Conservation (phyloP, 37 sponge, comb jelly and placozoan species). For the Hormiphora californensis region DNA sequence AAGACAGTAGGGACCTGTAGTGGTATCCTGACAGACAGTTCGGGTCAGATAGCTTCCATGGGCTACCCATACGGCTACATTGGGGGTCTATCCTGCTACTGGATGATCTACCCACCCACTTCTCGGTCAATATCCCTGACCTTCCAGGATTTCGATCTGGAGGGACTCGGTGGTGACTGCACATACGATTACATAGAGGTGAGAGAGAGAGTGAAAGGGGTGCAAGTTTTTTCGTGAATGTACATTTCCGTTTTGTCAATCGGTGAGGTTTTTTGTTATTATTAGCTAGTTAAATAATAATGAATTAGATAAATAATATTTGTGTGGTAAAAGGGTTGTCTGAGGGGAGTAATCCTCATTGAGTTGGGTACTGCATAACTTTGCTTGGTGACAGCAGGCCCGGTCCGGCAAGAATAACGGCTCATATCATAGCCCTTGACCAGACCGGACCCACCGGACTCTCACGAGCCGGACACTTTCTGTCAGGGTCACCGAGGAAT, state of each 20-base stretch:
- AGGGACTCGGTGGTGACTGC: neutral
- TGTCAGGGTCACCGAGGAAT: constrained; percentile 27
- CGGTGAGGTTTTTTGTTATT: too few species aligned
- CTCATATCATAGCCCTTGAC: constrained; percentile 22
- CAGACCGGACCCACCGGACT: neutral
- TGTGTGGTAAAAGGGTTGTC: too few species aligned
- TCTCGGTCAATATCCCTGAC: neutral
- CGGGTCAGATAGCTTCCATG: neutral
- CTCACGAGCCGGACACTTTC: constrained; percentile 39
- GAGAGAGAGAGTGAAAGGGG: too few species aligned
- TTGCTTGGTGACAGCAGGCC: constrained; percentile 15
- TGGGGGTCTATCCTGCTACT: constrained; percentile 38
- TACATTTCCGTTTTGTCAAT: too few species aligned
- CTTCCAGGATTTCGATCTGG: constrained; percentile 35
- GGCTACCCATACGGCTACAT: constrained; percentile 34
- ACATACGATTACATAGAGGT: constrained; percentile 30
- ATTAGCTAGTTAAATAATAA: too few species aligned
- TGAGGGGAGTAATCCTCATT: constrained; percentile 55
- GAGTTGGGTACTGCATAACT: constrained; percentile 46
- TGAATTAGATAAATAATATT: too few species aligned
- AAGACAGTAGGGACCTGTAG: constrained; percentile 37
- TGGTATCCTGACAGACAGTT: neutral
- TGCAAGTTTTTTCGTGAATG: too few species aligned
- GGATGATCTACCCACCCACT: constrained; percentile 26
- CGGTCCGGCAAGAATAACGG: neutral